Evolutionary conservation across 2,797 vertebrate genomes (phyloP).

Genomic region (Eidolon dupreanum): DNA sequence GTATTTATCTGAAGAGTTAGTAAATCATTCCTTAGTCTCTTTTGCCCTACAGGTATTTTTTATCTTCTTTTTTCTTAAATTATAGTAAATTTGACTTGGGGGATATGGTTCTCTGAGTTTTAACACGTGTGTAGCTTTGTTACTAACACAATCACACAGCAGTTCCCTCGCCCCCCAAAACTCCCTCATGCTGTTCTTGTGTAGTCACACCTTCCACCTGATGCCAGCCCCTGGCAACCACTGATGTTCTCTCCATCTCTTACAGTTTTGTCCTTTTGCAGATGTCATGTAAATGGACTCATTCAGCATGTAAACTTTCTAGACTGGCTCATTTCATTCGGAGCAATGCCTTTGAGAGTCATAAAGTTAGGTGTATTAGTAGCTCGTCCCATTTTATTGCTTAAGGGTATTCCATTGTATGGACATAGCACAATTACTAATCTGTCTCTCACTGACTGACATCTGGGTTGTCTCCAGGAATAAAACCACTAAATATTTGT

Average conservation of each 20-base stretch:
- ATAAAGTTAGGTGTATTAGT: neutral
- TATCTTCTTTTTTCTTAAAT: neutral
- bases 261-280: neutral
- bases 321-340: too few species aligned
- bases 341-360: neutral
- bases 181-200: neutral
- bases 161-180: neutral
- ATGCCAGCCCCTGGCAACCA: neutral
- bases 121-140: neutral
- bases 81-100: neutral
- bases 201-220: neutral
- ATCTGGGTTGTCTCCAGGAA: neutral
- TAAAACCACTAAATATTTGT: neutral
- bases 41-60: neutral
- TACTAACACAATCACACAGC: neutral
- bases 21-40: neutral
- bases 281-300: neutral
- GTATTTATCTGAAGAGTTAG: neutral
- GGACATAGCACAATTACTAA: neutral
- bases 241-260: neutral
- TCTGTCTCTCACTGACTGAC: neutral
- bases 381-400: neutral
- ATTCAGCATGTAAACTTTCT: neutral
- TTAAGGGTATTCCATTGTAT: neutral
- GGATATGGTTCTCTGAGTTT: rapidly evolving